Conservation (phyloP, 1,140 invertebrate genomes). For the Sipha flava region DNA sequence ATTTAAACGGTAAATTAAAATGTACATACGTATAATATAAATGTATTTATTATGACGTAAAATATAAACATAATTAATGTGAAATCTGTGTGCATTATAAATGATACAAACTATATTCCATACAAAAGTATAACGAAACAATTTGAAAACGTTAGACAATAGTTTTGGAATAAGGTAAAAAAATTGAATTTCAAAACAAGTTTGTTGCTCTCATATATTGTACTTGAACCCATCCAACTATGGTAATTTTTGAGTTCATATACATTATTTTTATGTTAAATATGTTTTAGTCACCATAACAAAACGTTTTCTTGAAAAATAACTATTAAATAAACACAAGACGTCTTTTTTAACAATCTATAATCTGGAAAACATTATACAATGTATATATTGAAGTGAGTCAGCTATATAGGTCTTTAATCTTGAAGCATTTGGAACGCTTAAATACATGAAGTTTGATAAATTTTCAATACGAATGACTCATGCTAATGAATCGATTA, state of each 20-base stretch:
- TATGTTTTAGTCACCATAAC: not conserved
- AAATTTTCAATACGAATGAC: conserved; percentile 12
- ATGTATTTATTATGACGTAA: not conserved
- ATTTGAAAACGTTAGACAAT: not conserved
- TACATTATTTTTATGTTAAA: not conserved
- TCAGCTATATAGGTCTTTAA: not conserved
- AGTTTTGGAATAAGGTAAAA: not conserved
- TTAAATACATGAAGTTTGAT: conserved; percentile 5
- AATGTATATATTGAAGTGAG: not conserved
- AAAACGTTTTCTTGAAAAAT: not conserved
- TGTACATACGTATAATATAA: not conserved
- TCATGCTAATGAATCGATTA: conserved; percentile 14
- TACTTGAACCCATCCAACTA: not conserved
- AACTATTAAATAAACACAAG: not conserved
- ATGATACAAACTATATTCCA: not conserved
- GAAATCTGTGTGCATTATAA: not conserved
- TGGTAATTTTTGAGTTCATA: not conserved
- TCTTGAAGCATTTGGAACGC: not conserved
- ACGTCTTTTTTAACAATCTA: not conserved
- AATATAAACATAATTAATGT: not conserved
- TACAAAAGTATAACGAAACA: not conserved
- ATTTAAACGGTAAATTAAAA: not conserved
- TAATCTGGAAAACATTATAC: not conserved
- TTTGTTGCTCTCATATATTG: not conserved
- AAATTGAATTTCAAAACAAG: not conserved